Evolutionary conservation across 2,797 vertebrate species (phyloP).

Genomic region (Carcharodon carcharias): DNA sequence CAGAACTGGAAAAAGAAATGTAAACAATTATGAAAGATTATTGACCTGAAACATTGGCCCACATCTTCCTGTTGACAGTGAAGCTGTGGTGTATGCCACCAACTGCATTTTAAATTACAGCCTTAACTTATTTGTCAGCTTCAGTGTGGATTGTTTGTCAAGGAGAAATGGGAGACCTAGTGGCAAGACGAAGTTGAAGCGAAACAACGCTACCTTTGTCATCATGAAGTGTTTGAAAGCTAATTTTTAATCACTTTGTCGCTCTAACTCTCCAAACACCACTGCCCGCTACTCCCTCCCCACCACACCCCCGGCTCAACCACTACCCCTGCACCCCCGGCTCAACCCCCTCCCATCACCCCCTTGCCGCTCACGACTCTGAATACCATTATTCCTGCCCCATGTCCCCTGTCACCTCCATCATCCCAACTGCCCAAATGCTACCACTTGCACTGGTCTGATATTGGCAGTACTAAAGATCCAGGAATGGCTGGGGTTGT

Average conservation of each 20-base stretch:
- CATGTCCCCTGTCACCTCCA: no score
- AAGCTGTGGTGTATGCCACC: not conserved
- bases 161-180: not conserved
- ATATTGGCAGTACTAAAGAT: no score
- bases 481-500: no score
- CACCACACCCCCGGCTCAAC: no score
- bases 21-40: no score
- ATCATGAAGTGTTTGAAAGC: not conserved
- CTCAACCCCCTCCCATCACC: no score
- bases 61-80: not conserved
- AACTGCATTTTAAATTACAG: not conserved
- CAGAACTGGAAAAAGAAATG: not conserved
- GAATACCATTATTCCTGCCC: no score
- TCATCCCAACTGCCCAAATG: no score
- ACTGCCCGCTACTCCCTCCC: no score
- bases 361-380: no score
- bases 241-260: not conserved
- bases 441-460: no score
- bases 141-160: not conserved
- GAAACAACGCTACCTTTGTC: not conserved
- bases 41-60: not conserved
- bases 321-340: no score
- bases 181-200: not conserved
- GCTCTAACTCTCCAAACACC: not conserved
- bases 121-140: not conserved